Percentiles rank a stretch among this genome's conserved stretches.
phyloP scores from a whole-genome alignment of 1,140 invertebrate species.

The Daktulosphaira vitifoliae region DNA sequence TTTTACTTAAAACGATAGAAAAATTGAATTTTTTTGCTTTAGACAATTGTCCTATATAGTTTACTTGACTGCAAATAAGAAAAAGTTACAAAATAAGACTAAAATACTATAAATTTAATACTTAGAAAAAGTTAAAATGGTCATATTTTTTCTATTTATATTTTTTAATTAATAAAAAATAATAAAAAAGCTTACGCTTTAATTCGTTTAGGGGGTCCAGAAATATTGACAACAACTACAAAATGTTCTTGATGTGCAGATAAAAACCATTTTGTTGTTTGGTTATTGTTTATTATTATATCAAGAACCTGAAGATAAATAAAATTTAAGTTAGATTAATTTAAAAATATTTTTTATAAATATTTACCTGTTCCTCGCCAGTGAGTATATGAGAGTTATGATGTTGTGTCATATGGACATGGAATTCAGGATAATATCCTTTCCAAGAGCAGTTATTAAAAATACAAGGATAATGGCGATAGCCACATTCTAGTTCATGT shows the following conservation, averaged over 20 bases:
- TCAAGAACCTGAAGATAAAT: slow-evolving; percentile 7
- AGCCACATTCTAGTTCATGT: slow-evolving; percentile 38
- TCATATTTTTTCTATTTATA: too few relatives aligned
- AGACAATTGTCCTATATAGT: slow-evolving; percentile 11
- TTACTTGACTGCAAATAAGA: slow-evolving; percentile 16
- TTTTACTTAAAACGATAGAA: neutral
- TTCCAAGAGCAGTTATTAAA: slow-evolving; percentile 37
- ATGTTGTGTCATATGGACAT: slow-evolving; percentile 34
- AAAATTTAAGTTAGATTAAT: too few relatives aligned
- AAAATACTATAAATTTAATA: too few relatives aligned
- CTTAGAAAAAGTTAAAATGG: too few relatives aligned
- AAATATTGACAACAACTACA: neutral
- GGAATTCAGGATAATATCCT: slow-evolving; percentile 37
- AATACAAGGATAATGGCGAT: slow-evolving; percentile 38
- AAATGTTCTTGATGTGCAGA: neutral
- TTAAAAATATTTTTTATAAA: neutral
- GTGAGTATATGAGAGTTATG: slow-evolving; percentile 34
- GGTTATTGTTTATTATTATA: neutral
- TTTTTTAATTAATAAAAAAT: too few relatives aligned
- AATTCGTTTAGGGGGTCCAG: neutral
- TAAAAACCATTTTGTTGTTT: slow-evolving; percentile 25
- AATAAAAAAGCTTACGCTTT: slow-evolving; percentile 17
- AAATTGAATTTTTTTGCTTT: slow-evolving; percentile 27
- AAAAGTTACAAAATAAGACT: too few relatives aligned
- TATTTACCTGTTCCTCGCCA: slow-evolving; percentile 34